phyloP scores from a whole-genome alignment of 2,113 vertebrate genomes.

The Tragelaphus buxtoni region DNA sequence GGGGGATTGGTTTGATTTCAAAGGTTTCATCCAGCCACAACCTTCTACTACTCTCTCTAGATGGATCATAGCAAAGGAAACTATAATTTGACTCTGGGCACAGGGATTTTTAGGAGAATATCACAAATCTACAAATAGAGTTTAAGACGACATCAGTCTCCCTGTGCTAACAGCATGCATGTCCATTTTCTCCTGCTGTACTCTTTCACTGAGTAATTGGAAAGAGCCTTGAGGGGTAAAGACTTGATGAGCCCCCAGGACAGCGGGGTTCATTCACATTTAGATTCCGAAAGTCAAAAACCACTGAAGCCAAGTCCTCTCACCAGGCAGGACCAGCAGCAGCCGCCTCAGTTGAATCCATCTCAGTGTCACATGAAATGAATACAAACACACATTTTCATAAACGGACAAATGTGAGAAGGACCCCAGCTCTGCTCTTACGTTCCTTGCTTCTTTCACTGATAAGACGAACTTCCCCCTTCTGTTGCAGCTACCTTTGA shows the following conservation, averaged over 20 bases:
- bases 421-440: background rate
- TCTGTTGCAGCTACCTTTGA: background rate
- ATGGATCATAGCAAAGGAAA: constrained; percentile 18
- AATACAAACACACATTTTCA: background rate
- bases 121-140: background rate
- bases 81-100: background rate
- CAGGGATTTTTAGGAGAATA: background rate
- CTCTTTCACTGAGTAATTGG: background rate
- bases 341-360: background rate
- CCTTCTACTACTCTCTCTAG: background rate
- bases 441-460: background rate
- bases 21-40: constrained; percentile 23
- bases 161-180: background rate
- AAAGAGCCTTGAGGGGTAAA: background rate
- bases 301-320: background rate
- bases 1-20: constrained; percentile 28
- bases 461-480: background rate
- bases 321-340: background rate
- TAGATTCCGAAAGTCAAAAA: background rate
- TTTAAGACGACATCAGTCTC: background rate
- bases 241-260: background rate
- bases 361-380: background rate
- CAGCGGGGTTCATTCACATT: background rate
- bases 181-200: background rate
- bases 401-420: background rate